Conservation (phyloP, 2,888 invertebrate genomes). For the Tubulanus polymorphus region DNA sequence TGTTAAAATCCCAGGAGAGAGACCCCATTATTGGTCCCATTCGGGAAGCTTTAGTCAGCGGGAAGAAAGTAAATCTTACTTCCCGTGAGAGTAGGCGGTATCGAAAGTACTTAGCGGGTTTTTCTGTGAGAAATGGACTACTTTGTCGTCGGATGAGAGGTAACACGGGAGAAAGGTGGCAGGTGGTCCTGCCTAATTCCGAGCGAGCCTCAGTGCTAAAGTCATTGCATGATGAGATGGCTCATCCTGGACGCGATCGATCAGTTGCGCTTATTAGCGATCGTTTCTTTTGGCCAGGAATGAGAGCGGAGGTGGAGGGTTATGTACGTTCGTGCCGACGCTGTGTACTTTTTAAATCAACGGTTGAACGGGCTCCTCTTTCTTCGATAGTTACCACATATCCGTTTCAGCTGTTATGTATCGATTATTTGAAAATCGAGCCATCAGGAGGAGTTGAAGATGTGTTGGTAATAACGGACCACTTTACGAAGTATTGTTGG, state of each 20-base stretch:
- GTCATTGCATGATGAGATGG: conserved; percentile 1
- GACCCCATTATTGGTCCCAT: no score
- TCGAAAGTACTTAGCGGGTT: no score
- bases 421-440: no score
- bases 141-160: not conserved
- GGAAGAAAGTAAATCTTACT: no score
- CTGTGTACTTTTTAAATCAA: no score
- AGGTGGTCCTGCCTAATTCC: not conserved
- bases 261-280: not conserved
- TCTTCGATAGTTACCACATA: no score
- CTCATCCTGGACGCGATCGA: conserved; percentile 1
- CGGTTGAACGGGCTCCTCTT: no score
- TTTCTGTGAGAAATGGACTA: not conserved
- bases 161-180: not conserved
- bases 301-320: not conserved
- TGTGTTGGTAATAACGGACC: conserved; percentile 22
- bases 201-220: not conserved
- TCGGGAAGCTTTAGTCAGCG: no score
- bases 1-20: no score
- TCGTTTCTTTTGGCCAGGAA: conserved; percentile 3
- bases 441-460: conserved; percentile 20
- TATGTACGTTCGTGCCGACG: not conserved
- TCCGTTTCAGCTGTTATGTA: no score
- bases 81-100: no score
- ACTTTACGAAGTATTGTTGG: conserved; percentile 18